Base-by-base conservation (phyloP, 1,140 invertebrate species). In the Tachypleus tridentatus region DNA sequence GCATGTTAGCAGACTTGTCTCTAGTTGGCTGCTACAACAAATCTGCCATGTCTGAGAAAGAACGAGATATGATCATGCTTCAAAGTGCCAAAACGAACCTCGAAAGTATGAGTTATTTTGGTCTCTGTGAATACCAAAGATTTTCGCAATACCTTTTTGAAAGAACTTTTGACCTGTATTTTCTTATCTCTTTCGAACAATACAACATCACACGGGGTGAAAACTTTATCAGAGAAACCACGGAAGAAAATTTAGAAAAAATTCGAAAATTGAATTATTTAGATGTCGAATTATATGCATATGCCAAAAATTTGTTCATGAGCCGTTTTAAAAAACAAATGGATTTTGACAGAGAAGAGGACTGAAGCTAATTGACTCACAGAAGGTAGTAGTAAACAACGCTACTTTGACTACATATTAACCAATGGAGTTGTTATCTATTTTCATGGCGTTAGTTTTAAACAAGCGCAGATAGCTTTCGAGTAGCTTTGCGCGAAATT, bases 301-400 rank as follows among this genome's bases (percentile, higher is more conserved):
- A 73, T 72, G 78, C 78, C 7, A 76, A 76, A 66, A 74, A 78
- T 64, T 65, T 80, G 58, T 78, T 80, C 64, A 67, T 75, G 52
- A 72, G 74, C 58, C 68, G 77, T 49, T 67, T 74, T 61, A 82
- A 87, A 74, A 84, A 84, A 70, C 93, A 58, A 87, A 87, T 77
- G 82, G 29, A 29, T 29, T 29, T 29, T 29, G 29, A 29, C 29
- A 29, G 29, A 29, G 29, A 29, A 29, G 29, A 29, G 29, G 29
- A 29, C 29, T 29, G 2, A 29, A 29, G 29, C 29, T 29, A 1
- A 29, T 29, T 29, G 29, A 29, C 2, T 29, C 29, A 29, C 29
- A 29, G 2, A 29, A 29, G 29, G 29, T 29, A 29, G 29, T 29
- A 29, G 29, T 29, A 29, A 29, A 29, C 29, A 29, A 29, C 29